These are phyloP conservation scores for Macrotrachela quadricornifera DNA, from an alignment of 1,140 invertebrate genomes.

Conservation along the genomic window DNA sequence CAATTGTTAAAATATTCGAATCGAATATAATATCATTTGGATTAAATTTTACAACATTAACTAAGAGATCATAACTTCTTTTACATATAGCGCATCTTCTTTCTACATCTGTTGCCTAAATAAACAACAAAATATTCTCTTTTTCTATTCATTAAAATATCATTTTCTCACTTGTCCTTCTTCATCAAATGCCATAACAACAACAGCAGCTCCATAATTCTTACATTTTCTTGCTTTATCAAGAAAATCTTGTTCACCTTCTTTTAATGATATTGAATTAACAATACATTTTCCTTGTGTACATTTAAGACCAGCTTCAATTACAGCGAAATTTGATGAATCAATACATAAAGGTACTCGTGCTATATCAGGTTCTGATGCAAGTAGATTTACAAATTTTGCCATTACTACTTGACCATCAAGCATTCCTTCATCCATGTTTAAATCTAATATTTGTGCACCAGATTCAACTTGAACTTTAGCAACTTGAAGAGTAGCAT, in stretches of 20 bases:
- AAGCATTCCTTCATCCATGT: constrained; percentile 44
- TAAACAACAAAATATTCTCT: too few relatives aligned
- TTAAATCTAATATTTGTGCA: constrained; percentile 42
- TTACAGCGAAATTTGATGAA: constrained; percentile 38
- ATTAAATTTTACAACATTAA: constrained; percentile 35
- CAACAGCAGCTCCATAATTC: constrained; percentile 39
- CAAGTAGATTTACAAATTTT: constrained; percentile 39
- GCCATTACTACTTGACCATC: constrained; percentile 38
- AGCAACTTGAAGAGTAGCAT: constrained; percentile 38
- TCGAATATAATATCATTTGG: constrained; percentile 44
- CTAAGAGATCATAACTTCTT: constrained; percentile 36
- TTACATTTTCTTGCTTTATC: constrained; percentile 31
- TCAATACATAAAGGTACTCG: constrained; percentile 41
- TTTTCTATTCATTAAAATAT: too few relatives aligned
- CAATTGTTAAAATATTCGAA: constrained; percentile 43
- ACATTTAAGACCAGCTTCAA: constrained; percentile 40
- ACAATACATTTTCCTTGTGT: constrained; percentile 42
- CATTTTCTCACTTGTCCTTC: constrained; percentile 35
- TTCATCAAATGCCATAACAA: constrained; percentile 34
- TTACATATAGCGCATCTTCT: constrained; percentile 38
- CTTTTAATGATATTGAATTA: constrained; percentile 41
- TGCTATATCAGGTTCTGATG: constrained; percentile 38
- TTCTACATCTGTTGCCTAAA: constrained; percentile 10
- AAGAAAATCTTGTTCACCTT: constrained; percentile 38
- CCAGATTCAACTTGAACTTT: constrained; percentile 42